Evolutionary conservation across 2,797 vertebrate genomes (phyloP), one percentile per base, ranked within the genome.

Genomic region (Scleropages formosus): DNA sequence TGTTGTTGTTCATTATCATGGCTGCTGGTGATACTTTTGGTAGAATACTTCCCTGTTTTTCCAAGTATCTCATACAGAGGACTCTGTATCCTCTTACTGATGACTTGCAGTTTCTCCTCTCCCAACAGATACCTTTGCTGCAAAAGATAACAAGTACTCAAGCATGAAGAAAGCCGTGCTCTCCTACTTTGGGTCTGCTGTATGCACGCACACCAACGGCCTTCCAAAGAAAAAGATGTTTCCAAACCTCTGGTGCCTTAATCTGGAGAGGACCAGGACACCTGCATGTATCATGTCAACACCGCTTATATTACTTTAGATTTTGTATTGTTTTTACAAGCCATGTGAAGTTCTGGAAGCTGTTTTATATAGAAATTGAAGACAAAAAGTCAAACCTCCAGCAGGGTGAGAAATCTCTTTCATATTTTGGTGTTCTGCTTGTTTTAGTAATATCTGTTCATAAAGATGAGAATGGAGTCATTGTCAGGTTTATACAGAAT

Each of bases 191-290:
- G 75, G 15, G 79, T 84, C 80, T 78, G 87, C 84, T 59, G 85
- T 91, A 88, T 90, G 91, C 86, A 92, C 92, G 91, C 85, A 87
- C 86, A 88, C 88, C 83, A 86, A 91, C 90, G 92, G 93, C 94
- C 93, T 94, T 93, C 86, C 82, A 83, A 89, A 88, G 76, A 20
- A 76, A n/a, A 83, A 87, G 84, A 78, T 86, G 85, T 89, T 88
- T 27, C 84, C 82, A 92, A 88, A 89, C 90, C 92, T 95, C 94
- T 94, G 95, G 95, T 97, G 95, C 96, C 96, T 97, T 96, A 95
- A 82, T 94, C 95, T 88, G 91, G 90, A 85, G 91, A 92, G 94
- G 93, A 91, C 94, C 95, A 95, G 95, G 93, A 91, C 84, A 89
- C 90, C 87, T 91, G 90, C 89, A 88, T 89, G 92, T 88, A 87